phyloP scores from a whole-genome alignment of 2,113 vertebrate genomes.

The Leptosomus discolor region DNA sequence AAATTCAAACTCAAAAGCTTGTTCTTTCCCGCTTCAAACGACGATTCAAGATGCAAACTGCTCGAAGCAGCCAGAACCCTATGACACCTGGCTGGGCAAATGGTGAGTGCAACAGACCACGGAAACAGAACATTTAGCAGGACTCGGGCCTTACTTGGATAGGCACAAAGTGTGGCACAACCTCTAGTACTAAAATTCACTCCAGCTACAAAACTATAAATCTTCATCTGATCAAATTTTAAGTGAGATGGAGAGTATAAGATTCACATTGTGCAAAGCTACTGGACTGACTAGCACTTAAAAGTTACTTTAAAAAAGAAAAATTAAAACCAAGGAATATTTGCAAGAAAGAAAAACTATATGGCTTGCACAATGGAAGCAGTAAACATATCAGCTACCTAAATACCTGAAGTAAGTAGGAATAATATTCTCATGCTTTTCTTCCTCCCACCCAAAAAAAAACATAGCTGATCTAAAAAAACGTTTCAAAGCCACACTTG shows the following conservation, averaged over 20 bases:
- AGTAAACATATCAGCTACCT: background rate
- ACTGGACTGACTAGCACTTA: background rate
- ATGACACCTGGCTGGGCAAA: background rate
- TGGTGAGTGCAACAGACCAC: rapidly evolving
- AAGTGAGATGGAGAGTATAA: rapidly evolving
- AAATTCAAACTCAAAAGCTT: background rate
- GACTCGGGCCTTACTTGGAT: background rate
- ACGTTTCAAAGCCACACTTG: background rate
- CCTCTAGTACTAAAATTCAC: background rate
- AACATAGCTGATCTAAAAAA: rapidly evolving
- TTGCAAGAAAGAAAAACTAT: background rate
- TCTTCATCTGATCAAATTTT: background rate
- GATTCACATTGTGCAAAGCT: background rate
- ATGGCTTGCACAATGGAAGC: background rate
- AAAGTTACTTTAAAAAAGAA: background rate
- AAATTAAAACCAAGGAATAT: rapidly evolving
- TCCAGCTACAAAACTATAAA: background rate
- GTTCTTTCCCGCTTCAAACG: background rate
- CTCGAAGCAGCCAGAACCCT: background rate
- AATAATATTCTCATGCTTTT: background rate
- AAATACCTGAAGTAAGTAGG: background rate
- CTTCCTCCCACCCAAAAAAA: background rate
- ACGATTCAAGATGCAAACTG: background rate
- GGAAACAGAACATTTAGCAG: background rate
- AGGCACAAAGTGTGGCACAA: background rate